Percentiles rank a stretch among this genome's conserved stretches.
phyloP scores from a whole-genome alignment of 2,113 vertebrate species.

The Lepus americanus region DNA sequence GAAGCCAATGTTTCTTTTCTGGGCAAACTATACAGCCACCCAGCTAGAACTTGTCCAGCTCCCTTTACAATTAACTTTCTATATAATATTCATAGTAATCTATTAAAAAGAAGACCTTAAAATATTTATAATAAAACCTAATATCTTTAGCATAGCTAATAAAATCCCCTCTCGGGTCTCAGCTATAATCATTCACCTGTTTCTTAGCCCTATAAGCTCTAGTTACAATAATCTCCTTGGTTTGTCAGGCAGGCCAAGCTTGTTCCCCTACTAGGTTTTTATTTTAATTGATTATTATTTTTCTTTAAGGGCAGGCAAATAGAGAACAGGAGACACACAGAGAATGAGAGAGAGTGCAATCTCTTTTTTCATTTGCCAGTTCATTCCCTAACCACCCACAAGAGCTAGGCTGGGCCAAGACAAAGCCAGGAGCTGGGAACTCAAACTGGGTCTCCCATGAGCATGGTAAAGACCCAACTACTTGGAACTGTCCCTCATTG shows the following conservation, averaged over 20 bases:
- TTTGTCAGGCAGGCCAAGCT: not conserved
- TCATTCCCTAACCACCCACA: no score
- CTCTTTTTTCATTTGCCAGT: no score
- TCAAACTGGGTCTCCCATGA: no score
- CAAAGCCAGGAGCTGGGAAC: no score
- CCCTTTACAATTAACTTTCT: not conserved
- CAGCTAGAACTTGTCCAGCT: rapidly evolving
- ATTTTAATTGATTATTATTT: no score
- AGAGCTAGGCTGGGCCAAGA: no score
- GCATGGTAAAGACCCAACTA: no score
- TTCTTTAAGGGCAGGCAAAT: no score
- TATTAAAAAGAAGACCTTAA: not conserved
- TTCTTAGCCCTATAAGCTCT: not conserved
- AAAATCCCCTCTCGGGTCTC: not conserved
- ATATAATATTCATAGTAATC: not conserved
- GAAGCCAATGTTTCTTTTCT: not conserved
- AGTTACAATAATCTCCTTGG: not conserved
- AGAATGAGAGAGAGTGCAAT: no score
- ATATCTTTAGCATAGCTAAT: not conserved
- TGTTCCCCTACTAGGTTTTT: not conserved
- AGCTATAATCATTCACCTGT: not conserved
- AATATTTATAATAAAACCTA: not conserved
- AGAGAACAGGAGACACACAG: no score
- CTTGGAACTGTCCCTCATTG: no score
- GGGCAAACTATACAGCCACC: not conserved